Base-by-base conservation (phyloP, 2,113 vertebrate genomes). In the Physeter macrocephalus region DNA sequence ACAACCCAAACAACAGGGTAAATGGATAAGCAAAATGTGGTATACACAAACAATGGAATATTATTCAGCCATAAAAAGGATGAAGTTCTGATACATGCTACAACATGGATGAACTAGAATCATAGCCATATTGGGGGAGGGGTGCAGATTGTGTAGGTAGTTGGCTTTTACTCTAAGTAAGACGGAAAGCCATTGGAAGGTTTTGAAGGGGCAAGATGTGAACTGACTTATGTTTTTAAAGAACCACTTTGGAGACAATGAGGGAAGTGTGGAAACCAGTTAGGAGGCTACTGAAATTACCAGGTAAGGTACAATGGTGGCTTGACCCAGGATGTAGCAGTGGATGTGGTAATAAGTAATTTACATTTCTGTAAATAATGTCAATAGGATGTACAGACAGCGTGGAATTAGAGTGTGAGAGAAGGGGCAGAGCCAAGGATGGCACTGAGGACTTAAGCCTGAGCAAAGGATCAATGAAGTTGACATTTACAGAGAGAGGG, bases 121-220 rank as follows among this genome's bases (percentile, higher is more conserved):
- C 14, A 62, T 0, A 74, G 14, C 34, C 8, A 49, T 21, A 8
- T 2, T 49, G 36, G 29, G 4, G 39, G 15, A n/a, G 0, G 6
- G 15, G 14, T 27, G 0, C 20, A 66, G 46, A 39, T 20, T 54
- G 54, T 12, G 20, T 43, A 71, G 10, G 2, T 39, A 21, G 43
- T 80, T 64, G 9, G 31, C 8, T 88, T 88, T 90, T 62, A n/a
- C 67, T 77, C 71, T 66, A 23, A 29, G 39, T 36, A 54, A 46
- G 27, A 31, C 23, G 3, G 43, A 96, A 91, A 77, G n/a, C 10
- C 29, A 27, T 1, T 49, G 52, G 34, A 21, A 83, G 34, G 23
- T 67, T 88, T 90, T 72, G 62, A 83, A 82, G 54, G 82, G 21
- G 18, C 36, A 71, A 77, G 49, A 43, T 49, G 36, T 88, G 15